Percentiles rank a stretch among this genome's conserved stretches.
Conservation (phyloP, 2,888 invertebrate species). For the Drosophila cracens region DNA sequence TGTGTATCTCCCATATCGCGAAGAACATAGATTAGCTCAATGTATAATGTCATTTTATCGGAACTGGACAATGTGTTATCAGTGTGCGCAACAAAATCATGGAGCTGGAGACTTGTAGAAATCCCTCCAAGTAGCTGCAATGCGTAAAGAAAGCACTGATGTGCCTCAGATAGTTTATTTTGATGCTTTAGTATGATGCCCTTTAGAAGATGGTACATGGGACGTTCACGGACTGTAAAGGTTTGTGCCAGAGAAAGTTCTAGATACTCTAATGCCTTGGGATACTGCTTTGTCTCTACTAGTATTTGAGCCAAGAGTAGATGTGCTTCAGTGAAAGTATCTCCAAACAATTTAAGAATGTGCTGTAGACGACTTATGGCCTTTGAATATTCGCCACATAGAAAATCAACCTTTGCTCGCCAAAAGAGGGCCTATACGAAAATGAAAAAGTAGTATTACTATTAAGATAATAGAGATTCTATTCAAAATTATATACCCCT, state of each 20-base stretch:
- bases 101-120: conserved; percentile 41
- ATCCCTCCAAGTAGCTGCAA: conserved; percentile 88
- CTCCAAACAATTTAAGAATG: conserved; percentile 90
- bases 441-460: background rate
- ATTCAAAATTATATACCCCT: conserved; percentile 27
- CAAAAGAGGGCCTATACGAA: conserved; percentile 88
- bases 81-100: background rate
- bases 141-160: conserved; percentile 91
- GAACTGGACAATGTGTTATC: conserved; percentile 86
- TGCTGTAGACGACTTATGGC: conserved; percentile 90
- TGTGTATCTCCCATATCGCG: conserved; percentile 64
- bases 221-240: conserved; percentile 96
- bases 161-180: conserved; percentile 89
- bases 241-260: conserved; percentile 96
- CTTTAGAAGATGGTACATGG: conserved; percentile 94
- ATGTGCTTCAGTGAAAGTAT: conserved; percentile 93
- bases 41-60: conserved; percentile 94
- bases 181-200: conserved; percentile 93
- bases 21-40: conserved; percentile 91
- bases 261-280: conserved; percentile 93
- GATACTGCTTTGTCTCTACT: conserved; percentile 89
- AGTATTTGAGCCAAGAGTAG: conserved; percentile 94
- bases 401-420: conserved; percentile 92
- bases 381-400: conserved; percentile 90
- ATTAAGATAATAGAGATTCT: background rate